A percentile compares a stretch with the other conserved stretches of the same genome.
phyloP scores from a whole-genome alignment of 2,888 invertebrate species.

The Fissipunctia ypsillon region DNA sequence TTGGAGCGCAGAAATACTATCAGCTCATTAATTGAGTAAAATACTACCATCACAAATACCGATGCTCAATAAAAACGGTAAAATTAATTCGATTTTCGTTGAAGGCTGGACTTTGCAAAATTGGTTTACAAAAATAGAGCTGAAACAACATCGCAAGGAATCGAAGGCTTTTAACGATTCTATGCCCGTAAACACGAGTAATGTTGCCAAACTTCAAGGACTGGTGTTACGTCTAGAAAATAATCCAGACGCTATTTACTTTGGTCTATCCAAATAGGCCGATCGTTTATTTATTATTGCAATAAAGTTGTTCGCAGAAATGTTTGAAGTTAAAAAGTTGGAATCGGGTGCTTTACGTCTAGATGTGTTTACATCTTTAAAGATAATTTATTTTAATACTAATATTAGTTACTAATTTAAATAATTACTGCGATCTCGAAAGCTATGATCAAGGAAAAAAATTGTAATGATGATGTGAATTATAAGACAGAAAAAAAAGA shows the following conservation, averaged over 20 bases:
- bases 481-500: neutral
- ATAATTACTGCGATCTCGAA: neutral
- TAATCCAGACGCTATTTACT: conserved; percentile 50
- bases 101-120: conserved; percentile 24
- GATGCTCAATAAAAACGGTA: conserved; percentile 30
- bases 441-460: neutral
- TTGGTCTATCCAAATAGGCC: conserved; percentile 43
- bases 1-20: conserved; percentile 9
- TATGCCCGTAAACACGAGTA: conserved; percentile 15
- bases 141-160: conserved; percentile 36
- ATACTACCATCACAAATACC: conserved; percentile 15
- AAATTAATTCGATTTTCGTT: conserved; percentile 36
- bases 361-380: neutral
- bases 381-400: conserved; percentile 1
- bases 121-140: conserved; percentile 42
- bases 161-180: conserved; percentile 16
- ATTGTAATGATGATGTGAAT: neutral
- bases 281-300: conserved; percentile 31
- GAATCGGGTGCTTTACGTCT: conserved; percentile 17
- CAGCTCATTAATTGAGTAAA: conserved; percentile 23
- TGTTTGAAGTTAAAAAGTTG: conserved; percentile 34
- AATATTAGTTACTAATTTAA: conserved; percentile 6
- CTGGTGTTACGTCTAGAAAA: conserved; percentile 55
- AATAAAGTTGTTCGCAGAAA: conserved; percentile 33
- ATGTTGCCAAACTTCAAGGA: conserved; percentile 41